These are phyloP conservation scores for Sialis lutaria DNA, from an alignment of 2,888 invertebrate genomes.

Conservation along the genomic window DNA sequence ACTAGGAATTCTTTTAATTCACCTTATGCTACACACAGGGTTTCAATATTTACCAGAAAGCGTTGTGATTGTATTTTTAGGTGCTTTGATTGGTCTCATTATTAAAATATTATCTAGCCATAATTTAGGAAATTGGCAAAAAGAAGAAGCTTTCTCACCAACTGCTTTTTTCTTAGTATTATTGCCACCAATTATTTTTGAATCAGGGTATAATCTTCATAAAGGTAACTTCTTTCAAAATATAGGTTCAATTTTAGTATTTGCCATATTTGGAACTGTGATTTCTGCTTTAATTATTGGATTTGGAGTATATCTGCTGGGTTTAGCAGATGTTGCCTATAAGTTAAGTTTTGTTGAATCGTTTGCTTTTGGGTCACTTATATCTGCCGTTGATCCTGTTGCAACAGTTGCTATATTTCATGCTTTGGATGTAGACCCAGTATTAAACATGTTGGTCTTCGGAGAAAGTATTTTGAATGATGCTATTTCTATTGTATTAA, in stretches of 20 bases:
- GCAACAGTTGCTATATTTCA: slow-evolving; percentile 98
- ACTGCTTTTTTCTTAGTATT: slow-evolving; percentile 95
- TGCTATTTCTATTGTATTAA: slow-evolving; percentile 94
- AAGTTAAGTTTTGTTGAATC: slow-evolving; percentile 88
- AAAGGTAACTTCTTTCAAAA: slow-evolving; percentile 96
- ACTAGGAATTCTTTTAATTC: slow-evolving; percentile 84
- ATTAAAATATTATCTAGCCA: slow-evolving; percentile 77
- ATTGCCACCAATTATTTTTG: slow-evolving; percentile 96
- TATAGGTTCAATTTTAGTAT: slow-evolving; percentile 94
- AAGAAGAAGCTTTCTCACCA: slow-evolving; percentile 95
- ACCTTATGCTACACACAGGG: slow-evolving; percentile 85
- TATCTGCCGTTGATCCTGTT: slow-evolving; percentile 98
- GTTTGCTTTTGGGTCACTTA: slow-evolving; percentile 94
- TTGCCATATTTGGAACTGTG: slow-evolving; percentile 93
- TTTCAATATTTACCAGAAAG: slow-evolving; percentile 96
- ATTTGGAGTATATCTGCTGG: slow-evolving; percentile 86
- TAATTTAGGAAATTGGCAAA: slow-evolving; percentile 87
- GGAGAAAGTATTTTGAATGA: slow-evolving; percentile 93
- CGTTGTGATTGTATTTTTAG: slow-evolving; percentile 89
- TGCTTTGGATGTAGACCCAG: slow-evolving; percentile 90
- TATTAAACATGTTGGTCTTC: slow-evolving; percentile 98
- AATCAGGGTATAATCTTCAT: slow-evolving; percentile 96
- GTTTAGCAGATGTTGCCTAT: slow-evolving; percentile 82
- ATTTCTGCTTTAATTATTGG: slow-evolving; percentile 96
- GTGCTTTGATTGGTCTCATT: slow-evolving; percentile 79